Conservation (phyloP, 2,888 invertebrate species). For the Keiferia lycopersicella region DNA sequence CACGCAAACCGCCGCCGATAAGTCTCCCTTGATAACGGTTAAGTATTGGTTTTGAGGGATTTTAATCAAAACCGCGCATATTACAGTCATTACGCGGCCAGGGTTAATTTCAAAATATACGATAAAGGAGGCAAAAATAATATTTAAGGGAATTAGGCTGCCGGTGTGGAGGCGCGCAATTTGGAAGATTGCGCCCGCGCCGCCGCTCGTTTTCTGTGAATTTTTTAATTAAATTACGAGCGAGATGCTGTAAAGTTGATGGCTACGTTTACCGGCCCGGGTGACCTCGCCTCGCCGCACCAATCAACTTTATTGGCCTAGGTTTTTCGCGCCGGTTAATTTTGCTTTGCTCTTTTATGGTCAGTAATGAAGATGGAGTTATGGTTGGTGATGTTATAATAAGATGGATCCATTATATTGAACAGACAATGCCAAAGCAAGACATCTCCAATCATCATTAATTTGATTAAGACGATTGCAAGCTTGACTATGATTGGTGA, state of each 20-base stretch:
- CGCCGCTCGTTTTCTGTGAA: constrained; percentile 74
- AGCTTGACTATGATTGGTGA: not conserved
- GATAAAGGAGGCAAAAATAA: constrained; percentile 73
- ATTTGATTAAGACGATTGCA: not conserved
- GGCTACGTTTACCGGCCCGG: constrained; percentile 48
- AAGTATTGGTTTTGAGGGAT: constrained; percentile 77
- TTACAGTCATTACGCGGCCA: constrained; percentile 68
- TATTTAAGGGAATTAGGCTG: constrained; percentile 78
- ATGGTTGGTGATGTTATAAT: constrained; percentile 6
- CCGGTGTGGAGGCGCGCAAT: constrained; percentile 67
- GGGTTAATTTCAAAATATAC: constrained; percentile 77
- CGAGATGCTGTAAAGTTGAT: constrained; percentile 69
- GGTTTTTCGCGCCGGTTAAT: constrained; percentile 30
- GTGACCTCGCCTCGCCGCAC: constrained; percentile 40
- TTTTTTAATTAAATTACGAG: constrained; percentile 80
- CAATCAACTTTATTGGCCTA: constrained; percentile 43
- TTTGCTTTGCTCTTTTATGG: constrained; percentile 27
- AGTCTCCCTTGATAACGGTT: constrained; percentile 64
- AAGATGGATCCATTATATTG: constrained; percentile 6
- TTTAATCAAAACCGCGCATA: constrained; percentile 74
- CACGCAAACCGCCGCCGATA: constrained; percentile 46
- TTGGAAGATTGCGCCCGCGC: constrained; percentile 69
- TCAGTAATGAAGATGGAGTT: constrained; percentile 6
- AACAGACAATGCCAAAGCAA: not conserved
- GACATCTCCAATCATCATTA: not conserved